phyloP scores from a whole-genome alignment of 2,113 vertebrate genomes.

The Pelusios castaneus region DNA sequence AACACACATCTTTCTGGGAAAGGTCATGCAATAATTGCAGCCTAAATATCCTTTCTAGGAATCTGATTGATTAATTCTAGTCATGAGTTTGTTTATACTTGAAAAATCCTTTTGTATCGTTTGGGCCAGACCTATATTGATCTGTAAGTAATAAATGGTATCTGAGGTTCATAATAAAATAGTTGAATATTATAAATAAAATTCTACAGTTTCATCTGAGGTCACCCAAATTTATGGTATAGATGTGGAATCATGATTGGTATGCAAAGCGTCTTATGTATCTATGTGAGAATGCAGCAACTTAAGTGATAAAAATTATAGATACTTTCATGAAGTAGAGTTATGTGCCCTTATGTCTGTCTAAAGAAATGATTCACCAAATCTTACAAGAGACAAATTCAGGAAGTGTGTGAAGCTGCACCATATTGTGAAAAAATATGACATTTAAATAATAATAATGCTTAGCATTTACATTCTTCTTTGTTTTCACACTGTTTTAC shows the following conservation, averaged over 20 bases:
- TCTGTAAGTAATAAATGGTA: accelerated
- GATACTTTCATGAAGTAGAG: neutral
- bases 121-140: neutral
- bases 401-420: no score
- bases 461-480: accelerated
- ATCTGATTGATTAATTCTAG: neutral
- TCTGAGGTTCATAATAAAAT: neutral
- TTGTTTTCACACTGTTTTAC: neutral
- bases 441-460: neutral
- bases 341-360: neutral
- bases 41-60: neutral
- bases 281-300: neutral
- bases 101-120: neutral
- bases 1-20: no score
- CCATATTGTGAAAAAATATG: neutral
- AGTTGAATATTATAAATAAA: no score
- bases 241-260: neutral
- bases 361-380: neutral
- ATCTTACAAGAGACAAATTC: neutral
- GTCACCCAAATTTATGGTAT: neutral
- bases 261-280: neutral
- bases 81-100: neutral
- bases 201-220: neutral
- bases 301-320: neutral
- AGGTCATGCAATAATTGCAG: neutral